Conservation (phyloP, 2,888 invertebrate genomes). For the Keiferia lycopersicella region DNA sequence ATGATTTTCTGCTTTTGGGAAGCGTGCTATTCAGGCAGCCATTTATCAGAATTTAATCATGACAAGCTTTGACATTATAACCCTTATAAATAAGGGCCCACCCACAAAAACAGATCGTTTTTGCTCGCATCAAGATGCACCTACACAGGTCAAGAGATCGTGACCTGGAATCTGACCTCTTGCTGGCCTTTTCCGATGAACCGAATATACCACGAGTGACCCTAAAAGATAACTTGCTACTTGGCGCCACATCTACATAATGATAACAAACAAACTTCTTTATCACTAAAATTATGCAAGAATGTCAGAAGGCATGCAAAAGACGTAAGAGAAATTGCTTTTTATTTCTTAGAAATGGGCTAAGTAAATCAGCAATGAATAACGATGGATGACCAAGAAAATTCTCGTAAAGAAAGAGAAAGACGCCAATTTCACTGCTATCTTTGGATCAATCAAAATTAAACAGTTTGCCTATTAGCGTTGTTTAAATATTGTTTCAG, state of each 20-base stretch:
- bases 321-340: too few species aligned
- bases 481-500: neutral
- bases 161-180: slow-evolving; percentile 15
- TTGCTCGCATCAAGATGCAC: neutral
- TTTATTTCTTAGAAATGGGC: too few species aligned
- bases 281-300: neutral
- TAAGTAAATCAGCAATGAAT: neutral
- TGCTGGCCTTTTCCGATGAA: neutral
- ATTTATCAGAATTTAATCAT: neutral
- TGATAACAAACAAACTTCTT: neutral
- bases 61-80: neutral
- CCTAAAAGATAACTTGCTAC: neutral
- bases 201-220: neutral
- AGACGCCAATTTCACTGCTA: neutral
- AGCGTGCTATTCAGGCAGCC: too few species aligned
- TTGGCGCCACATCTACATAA: slow-evolving; percentile 4
- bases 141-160: slow-evolving; percentile 8
- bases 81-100: slow-evolving; percentile 1
- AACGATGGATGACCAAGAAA: neutral
- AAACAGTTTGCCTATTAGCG: slow-evolving; percentile 4
- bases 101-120: neutral
- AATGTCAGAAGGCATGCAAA: neutral
- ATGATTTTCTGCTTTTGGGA: too few species aligned
- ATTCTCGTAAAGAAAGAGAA: neutral
- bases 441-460: slow-evolving; percentile 5